A percentile compares a stretch with the other conserved stretches of the same genome.
These are phyloP conservation scores for Axea sp. DNA, from an alignment of 2,888 invertebrate species.

Conservation along the genomic window DNA sequence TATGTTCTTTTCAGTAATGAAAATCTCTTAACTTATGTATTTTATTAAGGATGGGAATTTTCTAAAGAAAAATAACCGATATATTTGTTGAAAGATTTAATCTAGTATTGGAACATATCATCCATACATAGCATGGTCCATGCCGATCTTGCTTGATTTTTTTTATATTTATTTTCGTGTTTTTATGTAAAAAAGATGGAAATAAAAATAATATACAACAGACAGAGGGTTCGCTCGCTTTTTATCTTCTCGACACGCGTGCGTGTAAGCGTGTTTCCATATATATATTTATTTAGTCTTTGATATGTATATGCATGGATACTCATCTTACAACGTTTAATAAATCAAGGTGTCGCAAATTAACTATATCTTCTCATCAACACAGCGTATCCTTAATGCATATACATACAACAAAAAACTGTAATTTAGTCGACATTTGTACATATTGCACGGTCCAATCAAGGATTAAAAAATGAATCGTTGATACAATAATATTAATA, in stretches of 20 bases:
- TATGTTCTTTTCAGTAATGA: too few species aligned
- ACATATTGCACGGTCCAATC: conserved; percentile 76
- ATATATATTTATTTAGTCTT: conserved; percentile 30
- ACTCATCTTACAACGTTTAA: conserved; percentile 29
- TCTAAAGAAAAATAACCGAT: conserved; percentile 53
- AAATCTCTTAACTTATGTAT: too few species aligned
- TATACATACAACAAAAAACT: conserved; percentile 69
- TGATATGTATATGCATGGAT: conserved; percentile 56
- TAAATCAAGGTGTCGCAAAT: conserved; percentile 12
- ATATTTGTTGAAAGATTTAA: conserved; percentile 78
- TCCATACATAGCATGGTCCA: conserved; percentile 78
- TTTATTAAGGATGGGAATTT: not conserved
- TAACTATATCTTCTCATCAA: conserved; percentile 23
- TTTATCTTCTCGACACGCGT: conserved; percentile 54
- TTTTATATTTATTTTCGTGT: conserved; percentile 60
- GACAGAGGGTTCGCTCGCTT: conserved; percentile 72
- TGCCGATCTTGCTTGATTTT: conserved; percentile 75
- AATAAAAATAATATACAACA: conserved; percentile 79
- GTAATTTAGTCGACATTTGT: conserved; percentile 74
- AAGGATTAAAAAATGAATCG: conserved; percentile 72
- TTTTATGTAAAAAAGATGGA: conserved; percentile 78
- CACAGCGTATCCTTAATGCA: conserved; percentile 65
- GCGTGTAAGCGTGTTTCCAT: conserved; percentile 41
- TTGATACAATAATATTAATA: conserved; percentile 67
- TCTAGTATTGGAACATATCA: conserved; percentile 78